These are phyloP conservation scores for Drosophila monieri DNA, from an alignment of 2,888 invertebrate species.

Conservation along the genomic window DNA sequence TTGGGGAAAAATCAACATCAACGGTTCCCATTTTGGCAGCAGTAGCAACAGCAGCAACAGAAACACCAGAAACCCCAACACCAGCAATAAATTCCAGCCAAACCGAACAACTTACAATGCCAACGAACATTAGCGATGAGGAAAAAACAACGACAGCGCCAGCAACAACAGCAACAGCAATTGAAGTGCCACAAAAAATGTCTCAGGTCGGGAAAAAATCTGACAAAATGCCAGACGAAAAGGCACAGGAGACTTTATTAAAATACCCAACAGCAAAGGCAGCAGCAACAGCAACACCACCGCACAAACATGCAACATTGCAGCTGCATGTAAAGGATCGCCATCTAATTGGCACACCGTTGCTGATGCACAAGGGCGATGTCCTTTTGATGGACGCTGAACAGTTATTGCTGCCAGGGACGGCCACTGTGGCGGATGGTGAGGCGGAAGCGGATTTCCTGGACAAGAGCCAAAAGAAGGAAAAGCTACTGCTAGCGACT, in stretches of 20 bases:
- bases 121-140: constrained; percentile 66
- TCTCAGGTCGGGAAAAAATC: constrained; percentile 51
- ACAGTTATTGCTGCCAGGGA: constrained; percentile 73
- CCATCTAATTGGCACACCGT: constrained; percentile 83
- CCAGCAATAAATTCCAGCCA: constrained; percentile 36
- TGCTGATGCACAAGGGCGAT: constrained; percentile 82
- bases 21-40: constrained; percentile 56
- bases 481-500: constrained; percentile 28
- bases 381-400: constrained; percentile 81
- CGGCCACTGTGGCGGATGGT: constrained; percentile 63
- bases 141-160: constrained; percentile 41
- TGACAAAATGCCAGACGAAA: constrained; percentile 45
- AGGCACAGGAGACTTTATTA: constrained; percentile 64
- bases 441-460: constrained; percentile 24
- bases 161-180: constrained; percentile 31
- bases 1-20: constrained; percentile 45
- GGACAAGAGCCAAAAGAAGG: constrained; percentile 60
- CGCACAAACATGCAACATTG: constrained; percentile 74
- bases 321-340: constrained; percentile 81
- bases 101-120: constrained; percentile 31
- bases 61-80: constrained; percentile 30
- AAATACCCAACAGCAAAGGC: constrained; percentile 49
- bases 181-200: constrained; percentile 61
- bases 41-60: constrained; percentile 19
- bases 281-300: constrained; percentile 11